phyloP scores from a whole-genome alignment of 30 jellyfish, hydroid and myxozoan species.

The Aurelia sp. region DNA sequence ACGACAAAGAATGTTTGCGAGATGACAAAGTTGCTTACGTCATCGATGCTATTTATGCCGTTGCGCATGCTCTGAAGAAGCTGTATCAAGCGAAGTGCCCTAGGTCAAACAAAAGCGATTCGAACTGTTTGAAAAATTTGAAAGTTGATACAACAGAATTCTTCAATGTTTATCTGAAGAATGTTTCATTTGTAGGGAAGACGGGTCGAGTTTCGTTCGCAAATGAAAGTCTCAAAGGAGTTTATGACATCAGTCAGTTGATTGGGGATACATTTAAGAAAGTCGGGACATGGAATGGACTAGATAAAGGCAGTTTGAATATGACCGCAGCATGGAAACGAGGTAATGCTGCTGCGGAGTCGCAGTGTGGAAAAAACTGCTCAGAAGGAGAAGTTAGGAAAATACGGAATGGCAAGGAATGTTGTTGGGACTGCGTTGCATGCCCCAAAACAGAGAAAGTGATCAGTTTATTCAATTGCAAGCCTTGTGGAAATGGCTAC shows the following conservation, averaged over 20 bases:
- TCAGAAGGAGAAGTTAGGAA: conserved; percentile 43
- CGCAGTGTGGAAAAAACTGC: conserved; percentile 65
- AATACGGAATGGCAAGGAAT: conserved; percentile 29
- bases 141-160: conserved; percentile 35
- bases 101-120: conserved; percentile 8
- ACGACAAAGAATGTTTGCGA: conserved; percentile 58
- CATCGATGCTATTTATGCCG: conserved; percentile 88
- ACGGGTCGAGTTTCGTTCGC: conserved; percentile 76
- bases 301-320: conserved; percentile 48
- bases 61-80: conserved; percentile 79
- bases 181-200: conserved; percentile 60
- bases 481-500: conserved; percentile 48
- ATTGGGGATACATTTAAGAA: conserved; percentile 33
- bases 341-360: conserved; percentile 9
- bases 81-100: conserved; percentile 40
- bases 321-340: conserved; percentile 32
- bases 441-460: conserved; percentile 72
- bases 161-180: conserved; percentile 53
- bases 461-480: conserved; percentile 37
- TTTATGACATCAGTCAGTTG: conserved; percentile 60
- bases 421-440: conserved; percentile 85
- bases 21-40: conserved; percentile 86
- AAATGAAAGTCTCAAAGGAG: conserved; percentile 52
- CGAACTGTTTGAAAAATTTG: conserved; percentile 18
- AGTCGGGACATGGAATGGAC: conserved; percentile 80